These are phyloP conservation scores for Ophion costatus DNA, from an alignment of 2,888 invertebrate species.

Conservation along the genomic window DNA sequence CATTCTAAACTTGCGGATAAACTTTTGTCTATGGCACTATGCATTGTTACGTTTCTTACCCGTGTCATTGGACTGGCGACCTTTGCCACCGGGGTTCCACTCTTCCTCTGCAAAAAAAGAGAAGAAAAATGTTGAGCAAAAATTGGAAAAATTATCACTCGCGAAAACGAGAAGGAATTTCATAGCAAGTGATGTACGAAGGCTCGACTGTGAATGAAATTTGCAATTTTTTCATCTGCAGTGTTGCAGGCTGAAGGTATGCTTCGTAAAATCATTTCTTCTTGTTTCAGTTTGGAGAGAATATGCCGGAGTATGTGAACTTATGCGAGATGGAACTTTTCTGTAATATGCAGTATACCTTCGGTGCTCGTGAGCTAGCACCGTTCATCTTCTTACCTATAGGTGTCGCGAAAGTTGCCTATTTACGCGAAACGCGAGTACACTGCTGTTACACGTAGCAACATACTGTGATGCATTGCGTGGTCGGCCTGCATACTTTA, in stretches of 20 bases:
- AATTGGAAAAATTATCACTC: background rate
- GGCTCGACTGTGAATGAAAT: background rate
- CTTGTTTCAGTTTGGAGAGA: slow-evolving; percentile 21
- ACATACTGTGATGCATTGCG: slow-evolving; percentile 16
- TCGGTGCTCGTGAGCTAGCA: slow-evolving; percentile 1
- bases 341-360: slow-evolving; percentile 33
- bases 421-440: slow-evolving; percentile 57
- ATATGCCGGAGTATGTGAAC: slow-evolving; percentile 2
- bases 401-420: slow-evolving; percentile 32
- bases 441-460: slow-evolving; percentile 5
- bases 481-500: slow-evolving; percentile 38
- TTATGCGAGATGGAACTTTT: slow-evolving; percentile 26
- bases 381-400: slow-evolving; percentile 45
- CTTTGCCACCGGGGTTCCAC: slow-evolving; percentile 87
- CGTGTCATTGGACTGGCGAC: slow-evolving; percentile 81
- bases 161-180: background rate
- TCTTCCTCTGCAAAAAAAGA: slow-evolving; percentile 85
- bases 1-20: background rate
- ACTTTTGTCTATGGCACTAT: background rate
- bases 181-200: background rate
- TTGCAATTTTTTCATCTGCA: background rate
- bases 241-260: background rate
- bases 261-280: background rate
- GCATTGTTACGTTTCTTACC: slow-evolving; percentile 73
- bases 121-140: slow-evolving; percentile 35